Evolutionary conservation across 2,888 invertebrate genomes (phyloP), one percentile per base, ranked within the genome.

Genomic region (Cenopis cana): DNA sequence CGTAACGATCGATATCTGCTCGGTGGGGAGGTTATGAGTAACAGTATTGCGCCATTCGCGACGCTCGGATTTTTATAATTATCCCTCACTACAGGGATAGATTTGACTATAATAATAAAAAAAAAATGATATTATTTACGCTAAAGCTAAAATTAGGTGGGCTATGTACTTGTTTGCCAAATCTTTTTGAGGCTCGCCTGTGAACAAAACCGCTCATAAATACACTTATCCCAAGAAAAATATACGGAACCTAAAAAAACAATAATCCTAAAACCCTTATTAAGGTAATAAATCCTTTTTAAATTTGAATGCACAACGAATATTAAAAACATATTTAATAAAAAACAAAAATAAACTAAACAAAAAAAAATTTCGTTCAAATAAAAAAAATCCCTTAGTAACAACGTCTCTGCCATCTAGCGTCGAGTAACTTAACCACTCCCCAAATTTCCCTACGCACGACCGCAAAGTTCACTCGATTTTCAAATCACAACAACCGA

Each of bases 391-490:
- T n/a, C 29, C 54, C 61, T 29, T 46, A 14, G 24, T n/a, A 14
- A 14, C 12, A 14, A 10, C 17, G 1, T 20, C 12, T 60, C 10
- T 73, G 75, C 76, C 78, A 88, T 82, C 89, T 88, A 79, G 78
- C 73, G 80, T 52, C 38, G 65, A 82, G 79, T 85, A 82, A 88
- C 36, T 64, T 60, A 69, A 82, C 71, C 72, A 69, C 46, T 55
- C 56, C 64, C 69, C 69, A 74, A 57, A 68, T 50, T 64, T 71
- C 68, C 41, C 64, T 50, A 62, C 60, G 64, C 64, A 50, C 73
- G 57, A 14, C 12, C 14, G 71, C 67, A 74, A 69, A 72, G 67
- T 65, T 68, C 62, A 66, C 36, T 69, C 49, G 33, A 41, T 59
- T 56, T 68, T 65, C 54, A 38, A 62, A 64, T 62, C 62, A 52